Base-by-base conservation (phyloP, 1,140 invertebrate genomes). In the Diabrotica undecimpunctata region DNA sequence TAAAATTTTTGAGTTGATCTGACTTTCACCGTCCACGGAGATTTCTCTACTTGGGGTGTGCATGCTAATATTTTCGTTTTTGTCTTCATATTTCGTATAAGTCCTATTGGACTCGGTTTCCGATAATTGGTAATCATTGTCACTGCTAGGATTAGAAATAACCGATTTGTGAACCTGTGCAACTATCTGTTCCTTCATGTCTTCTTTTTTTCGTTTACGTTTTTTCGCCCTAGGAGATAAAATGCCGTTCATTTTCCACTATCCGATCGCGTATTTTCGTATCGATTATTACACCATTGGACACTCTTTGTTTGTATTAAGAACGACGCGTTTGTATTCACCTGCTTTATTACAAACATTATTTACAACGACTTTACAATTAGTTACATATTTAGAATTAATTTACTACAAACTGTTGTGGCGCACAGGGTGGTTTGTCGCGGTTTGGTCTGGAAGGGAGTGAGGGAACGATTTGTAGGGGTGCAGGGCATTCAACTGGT, bases 1-100 rank as follows among this genome's bases (percentile, higher is more conserved):
- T 51, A 85, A 67, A 50, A 85, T 85, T 70, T 82, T 84, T 70
- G 82, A 81, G 70, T 85, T 85, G 53, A 85, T 84, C 78, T 85
- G 83, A 8, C 82, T 67, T 67, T 85, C 84, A n/a, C 79, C 79
- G 66, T 84, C 84, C 35, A 83, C 72, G 7, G 83, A 84, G 50
- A 84, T 80, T 56, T 81, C 77, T n/a, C 76, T 66, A 54, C 75
- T 77, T 11, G 75, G 75, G 8, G 72, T 72, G 54, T 74, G 70
- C 11, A 67, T 60, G 55, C 61, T 75, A 54, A 71, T 74, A 60
- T 78, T 78, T 52, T 78, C 76, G 65, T 78, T 79, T 38, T 75
- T 72, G 36, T 74, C 75, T 25, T 78, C 76, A 46, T 74, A 72
- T 64, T 70, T 69, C 10, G 68, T 60, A 62, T 73, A 74, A 5